Evolutionary conservation across 2,797 vertebrate genomes (phyloP).

Genomic region (Fratercula arctica): DNA sequence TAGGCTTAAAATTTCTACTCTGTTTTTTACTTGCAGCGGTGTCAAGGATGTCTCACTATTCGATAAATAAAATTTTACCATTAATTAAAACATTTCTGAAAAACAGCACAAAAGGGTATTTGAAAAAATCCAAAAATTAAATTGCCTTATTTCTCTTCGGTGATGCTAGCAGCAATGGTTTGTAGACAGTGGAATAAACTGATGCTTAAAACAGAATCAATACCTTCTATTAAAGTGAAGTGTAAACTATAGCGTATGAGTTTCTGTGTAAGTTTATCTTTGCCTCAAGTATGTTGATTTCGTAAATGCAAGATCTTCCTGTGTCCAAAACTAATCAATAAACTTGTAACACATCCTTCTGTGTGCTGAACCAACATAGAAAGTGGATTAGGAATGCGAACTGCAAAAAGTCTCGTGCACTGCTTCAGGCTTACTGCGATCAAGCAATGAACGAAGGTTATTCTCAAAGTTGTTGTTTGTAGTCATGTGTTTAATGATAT

Average conservation of each 20-base stretch:
- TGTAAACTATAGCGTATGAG: background rate
- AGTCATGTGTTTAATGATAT: background rate
- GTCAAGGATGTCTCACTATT: background rate
- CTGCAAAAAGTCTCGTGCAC: background rate
- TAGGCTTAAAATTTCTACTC: background rate
- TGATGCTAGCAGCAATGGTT: background rate
- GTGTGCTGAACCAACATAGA: no score
- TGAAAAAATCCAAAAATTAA: background rate
- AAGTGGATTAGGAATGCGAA: no score
- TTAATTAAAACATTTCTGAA: background rate
- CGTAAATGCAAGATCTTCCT: background rate
- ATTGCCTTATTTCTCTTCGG: background rate
- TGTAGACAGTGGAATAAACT: background rate
- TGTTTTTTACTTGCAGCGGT: background rate
- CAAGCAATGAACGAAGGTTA: background rate
- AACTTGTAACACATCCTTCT: background rate
- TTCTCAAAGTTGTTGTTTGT: background rate
- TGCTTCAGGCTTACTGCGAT: background rate
- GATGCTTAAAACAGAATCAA: background rate
- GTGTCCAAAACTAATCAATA: background rate
- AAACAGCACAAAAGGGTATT: background rate
- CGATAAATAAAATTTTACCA: background rate
- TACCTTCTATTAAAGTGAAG: background rate
- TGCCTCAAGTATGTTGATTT: background rate
- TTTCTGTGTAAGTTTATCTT: background rate